A percentile compares a stretch with the other conserved stretches of the same genome.
These are phyloP conservation scores for Narcine bancroftii DNA, from an alignment of 2,113 vertebrate genomes.

Conservation along the genomic window DNA sequence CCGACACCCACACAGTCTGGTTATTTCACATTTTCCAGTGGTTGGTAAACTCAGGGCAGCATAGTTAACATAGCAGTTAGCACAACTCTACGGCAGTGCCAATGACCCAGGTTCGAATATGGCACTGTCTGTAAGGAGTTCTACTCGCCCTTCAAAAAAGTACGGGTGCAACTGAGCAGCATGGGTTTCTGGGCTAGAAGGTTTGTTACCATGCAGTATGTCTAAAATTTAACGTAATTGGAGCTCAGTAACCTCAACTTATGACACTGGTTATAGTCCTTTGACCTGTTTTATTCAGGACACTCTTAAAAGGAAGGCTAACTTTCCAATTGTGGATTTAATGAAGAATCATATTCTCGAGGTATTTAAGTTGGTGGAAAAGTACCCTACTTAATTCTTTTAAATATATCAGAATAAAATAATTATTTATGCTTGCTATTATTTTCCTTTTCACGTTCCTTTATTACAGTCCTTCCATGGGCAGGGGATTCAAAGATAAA, in stretches of 20 bases:
- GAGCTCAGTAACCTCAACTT: not conserved
- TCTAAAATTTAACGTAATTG: not conserved
- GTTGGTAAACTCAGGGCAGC: no score
- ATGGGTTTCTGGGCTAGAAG: no score
- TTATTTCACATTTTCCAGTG: not conserved
- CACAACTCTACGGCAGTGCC: no score
- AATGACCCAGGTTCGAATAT: no score
- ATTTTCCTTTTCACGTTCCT: not conserved
- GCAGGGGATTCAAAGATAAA: not conserved
- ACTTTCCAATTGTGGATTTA: not conserved
- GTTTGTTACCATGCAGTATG: no score
- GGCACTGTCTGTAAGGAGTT: no score
- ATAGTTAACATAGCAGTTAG: no score
- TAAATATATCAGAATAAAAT: not conserved
- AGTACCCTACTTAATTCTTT: not conserved
- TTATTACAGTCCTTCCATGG: not conserved
- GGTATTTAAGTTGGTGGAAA: not conserved
- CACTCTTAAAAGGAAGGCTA: not conserved
- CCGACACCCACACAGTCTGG: not conserved
- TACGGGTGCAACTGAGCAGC: no score
- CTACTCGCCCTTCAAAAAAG: no score
- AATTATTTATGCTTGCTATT: not conserved
- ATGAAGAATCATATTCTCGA: not conserved
- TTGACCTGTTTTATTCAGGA: not conserved
- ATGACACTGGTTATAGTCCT: not conserved